Conservation (phyloP, 2,797 vertebrate genomes). For the Sylvilagus floridanus region DNA sequence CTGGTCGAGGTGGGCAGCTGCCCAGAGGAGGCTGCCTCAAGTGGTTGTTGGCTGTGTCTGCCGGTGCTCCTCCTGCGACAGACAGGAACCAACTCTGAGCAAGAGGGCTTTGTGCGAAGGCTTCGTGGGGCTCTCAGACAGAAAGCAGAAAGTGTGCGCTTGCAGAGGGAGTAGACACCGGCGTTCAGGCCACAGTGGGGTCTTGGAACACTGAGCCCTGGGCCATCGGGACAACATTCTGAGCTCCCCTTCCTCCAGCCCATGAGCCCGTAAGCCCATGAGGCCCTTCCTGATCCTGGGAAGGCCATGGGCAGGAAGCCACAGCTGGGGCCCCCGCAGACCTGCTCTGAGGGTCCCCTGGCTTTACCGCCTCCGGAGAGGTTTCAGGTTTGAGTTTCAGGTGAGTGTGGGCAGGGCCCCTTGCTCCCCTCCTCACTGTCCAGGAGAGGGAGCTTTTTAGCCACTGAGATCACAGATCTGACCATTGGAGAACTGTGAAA, state of each 20-base stretch:
- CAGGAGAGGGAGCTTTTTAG: background rate
- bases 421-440: background rate
- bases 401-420: background rate
- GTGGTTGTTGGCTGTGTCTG: background rate
- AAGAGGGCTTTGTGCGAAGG: too few relatives aligned
- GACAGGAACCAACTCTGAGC: background rate
- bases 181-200: background rate
- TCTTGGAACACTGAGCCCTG: too few relatives aligned
- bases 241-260: too few relatives aligned
- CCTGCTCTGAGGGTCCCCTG: background rate
- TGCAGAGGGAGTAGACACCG: too few relatives aligned
- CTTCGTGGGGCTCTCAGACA: fast-evolving
- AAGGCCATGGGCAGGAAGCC: too few relatives aligned
- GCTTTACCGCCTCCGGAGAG: fast-evolving
- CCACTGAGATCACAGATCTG: background rate
- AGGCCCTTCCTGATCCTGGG: too few relatives aligned
- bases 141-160: background rate
- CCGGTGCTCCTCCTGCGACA: too few relatives aligned
- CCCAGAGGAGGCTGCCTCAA: background rate
- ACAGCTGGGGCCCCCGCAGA: fast-evolving
- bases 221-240: too few relatives aligned
- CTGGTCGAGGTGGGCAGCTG: background rate
- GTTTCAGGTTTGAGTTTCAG: background rate
- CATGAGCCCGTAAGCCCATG: too few relatives aligned
- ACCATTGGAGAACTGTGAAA: background rate